Evolutionary conservation across 2,888 invertebrate genomes (phyloP), one percentile per base, ranked within the genome.

Genomic region (Lysandra bellargus): DNA sequence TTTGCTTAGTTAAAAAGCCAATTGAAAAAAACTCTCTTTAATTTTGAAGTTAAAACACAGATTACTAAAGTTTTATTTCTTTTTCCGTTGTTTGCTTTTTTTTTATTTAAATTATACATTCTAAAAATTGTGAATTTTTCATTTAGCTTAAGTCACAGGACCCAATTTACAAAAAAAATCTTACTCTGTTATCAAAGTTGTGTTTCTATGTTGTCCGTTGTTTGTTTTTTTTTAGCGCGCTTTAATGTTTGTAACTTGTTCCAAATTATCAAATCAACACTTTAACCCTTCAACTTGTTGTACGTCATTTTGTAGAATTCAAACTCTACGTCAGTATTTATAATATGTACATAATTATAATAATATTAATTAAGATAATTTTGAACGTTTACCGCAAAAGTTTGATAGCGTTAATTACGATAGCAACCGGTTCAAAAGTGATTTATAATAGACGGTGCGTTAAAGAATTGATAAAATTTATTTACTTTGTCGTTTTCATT

Each of bases 391-490:
- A 64, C 12, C 9, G 30, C 30, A 30, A 23, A 30, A 4, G 30
- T 30, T 64, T 64, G 4, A 64, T 64, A 61, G 6, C 4, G 30
- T 30, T 64, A 9, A 12, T 12, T 30, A 64, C 9, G 23, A 9
- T 12, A 30, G 64, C 23, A 30, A 64, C 64, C 30, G 64, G 64
- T 64, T 64, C 64, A 64, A 64, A 61, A 64, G 9, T 64, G 64
- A 3, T 64, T 64, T 64, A 64, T 64, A 64, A 30, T 64, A 9
- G 30, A 1, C 6, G 23, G 23, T 9, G 7, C 64, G 23, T 7
- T 64, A 6, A 64, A 61, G 7, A 64, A 23, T 4, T 64, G 64
- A 64, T 64, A 64, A 64, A 64, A 64, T 12, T 64, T 7, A n/a
- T 61, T 7, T 4, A 61, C n/a, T 61, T 30, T 7, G 3, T 4